phyloP scores from a whole-genome alignment of 2,888 invertebrate genomes.

The Odontomyia ornata region DNA sequence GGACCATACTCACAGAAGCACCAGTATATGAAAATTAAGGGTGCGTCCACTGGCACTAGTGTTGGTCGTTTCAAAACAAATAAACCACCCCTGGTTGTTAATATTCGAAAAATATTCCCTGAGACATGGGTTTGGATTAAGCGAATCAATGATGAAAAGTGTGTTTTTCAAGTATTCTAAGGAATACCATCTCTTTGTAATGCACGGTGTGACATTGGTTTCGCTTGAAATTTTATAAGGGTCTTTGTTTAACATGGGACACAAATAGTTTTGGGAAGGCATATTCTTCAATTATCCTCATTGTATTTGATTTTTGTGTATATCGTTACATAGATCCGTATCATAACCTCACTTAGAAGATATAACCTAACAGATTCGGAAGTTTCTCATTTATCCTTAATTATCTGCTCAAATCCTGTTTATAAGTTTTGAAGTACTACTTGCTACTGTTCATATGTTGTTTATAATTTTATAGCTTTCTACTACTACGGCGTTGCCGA shows the following conservation, averaged over 20 bases:
- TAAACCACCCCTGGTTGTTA: neutral
- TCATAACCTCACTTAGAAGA: no score
- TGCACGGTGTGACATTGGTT: constrained; percentile 11
- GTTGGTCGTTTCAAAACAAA: neutral
- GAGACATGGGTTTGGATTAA: constrained; percentile 75
- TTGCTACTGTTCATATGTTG: neutral
- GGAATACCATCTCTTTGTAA: neutral
- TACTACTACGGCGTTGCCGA: neutral
- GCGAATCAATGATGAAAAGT: neutral
- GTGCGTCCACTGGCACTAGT: neutral
- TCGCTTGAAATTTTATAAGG: no score
- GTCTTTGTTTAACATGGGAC: no score
- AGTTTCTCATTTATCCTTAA: no score
- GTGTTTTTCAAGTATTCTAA: neutral
- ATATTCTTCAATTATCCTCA: no score
- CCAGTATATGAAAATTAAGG: neutral
- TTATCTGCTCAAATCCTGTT: no score
- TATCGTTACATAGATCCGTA: no score
- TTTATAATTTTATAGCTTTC: neutral
- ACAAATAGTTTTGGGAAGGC: no score
- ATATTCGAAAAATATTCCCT: constrained; percentile 70
- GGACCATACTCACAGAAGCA: no score
- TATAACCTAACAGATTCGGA: no score
- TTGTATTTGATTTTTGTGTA: no score
- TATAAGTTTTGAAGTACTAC: no score